These are phyloP conservation scores for Silurus meridionalis DNA, from an alignment of 2,113 vertebrate species.

Conservation along the genomic window DNA sequence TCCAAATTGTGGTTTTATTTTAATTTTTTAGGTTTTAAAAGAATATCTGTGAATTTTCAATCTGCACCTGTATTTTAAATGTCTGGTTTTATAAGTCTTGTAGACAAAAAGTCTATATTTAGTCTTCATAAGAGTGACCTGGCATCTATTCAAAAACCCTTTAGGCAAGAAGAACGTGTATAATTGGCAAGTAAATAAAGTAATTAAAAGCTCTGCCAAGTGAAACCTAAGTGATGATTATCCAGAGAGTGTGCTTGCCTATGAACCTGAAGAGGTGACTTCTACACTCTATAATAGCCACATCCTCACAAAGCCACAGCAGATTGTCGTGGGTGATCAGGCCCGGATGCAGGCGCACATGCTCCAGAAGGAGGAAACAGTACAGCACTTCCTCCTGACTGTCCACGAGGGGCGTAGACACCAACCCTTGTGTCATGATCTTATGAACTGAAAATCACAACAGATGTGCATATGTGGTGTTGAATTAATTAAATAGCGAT, in stretches of 20 bases:
- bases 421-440: conserved; percentile 68
- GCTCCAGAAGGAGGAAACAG: conserved; percentile 70
- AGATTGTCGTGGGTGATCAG: conserved; percentile 71
- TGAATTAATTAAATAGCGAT: background rate
- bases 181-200: background rate
- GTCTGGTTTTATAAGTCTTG: background rate
- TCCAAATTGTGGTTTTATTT: background rate
- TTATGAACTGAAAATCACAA: conserved; percentile 60
- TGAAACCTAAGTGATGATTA: background rate
- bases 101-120: background rate
- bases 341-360: conserved; percentile 66
- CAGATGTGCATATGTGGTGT: background rate
- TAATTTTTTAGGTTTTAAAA: background rate
- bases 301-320: conserved; percentile 70
- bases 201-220: background rate
- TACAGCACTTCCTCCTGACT: conserved; percentile 71
- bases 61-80: background rate
- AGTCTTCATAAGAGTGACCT: background rate
- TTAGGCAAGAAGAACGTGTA: background rate
- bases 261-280: conserved; percentile 72
- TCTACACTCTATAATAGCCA: conserved; percentile 66
- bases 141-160: background rate
- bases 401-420: conserved; percentile 69
- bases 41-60: background rate
- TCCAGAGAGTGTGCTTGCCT: conserved; percentile 58